Percentiles rank a stretch among this genome's conserved stretches.
Evolutionary conservation across 2,888 invertebrate species (phyloP).

Genomic region (Noctua fimbriata): DNA sequence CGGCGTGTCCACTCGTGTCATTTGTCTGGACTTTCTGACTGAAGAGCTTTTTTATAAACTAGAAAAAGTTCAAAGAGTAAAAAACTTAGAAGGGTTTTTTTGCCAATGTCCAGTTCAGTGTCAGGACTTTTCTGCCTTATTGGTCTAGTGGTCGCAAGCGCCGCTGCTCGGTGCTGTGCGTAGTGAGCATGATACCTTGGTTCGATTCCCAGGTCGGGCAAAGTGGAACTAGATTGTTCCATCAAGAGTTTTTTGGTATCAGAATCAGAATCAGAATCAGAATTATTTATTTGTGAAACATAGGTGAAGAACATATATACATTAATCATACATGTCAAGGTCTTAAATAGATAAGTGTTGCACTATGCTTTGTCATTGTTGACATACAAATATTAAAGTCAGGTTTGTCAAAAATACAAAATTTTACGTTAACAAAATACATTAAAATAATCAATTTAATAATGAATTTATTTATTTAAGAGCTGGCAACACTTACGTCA

Average conservation of each 20-base stretch:
- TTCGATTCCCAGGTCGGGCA: neutral
- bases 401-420: no score
- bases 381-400: no score
- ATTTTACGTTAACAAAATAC: no score
- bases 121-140: neutral
- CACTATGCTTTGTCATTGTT: no score
- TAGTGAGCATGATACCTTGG: neutral
- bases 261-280: no score
- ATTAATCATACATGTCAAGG: no score
- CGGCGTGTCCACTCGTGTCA: neutral
- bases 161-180: neutral
- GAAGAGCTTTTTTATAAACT: neutral
- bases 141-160: neutral
- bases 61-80: neutral
- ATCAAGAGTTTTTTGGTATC: neutral
- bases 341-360: no score
- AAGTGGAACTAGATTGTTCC: neutral
- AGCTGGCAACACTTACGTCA: no score
- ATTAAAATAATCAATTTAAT: no score
- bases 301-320: no score
- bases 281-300: no score
- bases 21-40: neutral
- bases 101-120: neutral
- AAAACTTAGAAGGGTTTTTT: neutral
- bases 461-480: no score